Evolutionary conservation across 23 tunicate genomes (phyloP), one percentile per base, ranked within the genome.

Genomic region (Halocynthia aurantium): DNA sequence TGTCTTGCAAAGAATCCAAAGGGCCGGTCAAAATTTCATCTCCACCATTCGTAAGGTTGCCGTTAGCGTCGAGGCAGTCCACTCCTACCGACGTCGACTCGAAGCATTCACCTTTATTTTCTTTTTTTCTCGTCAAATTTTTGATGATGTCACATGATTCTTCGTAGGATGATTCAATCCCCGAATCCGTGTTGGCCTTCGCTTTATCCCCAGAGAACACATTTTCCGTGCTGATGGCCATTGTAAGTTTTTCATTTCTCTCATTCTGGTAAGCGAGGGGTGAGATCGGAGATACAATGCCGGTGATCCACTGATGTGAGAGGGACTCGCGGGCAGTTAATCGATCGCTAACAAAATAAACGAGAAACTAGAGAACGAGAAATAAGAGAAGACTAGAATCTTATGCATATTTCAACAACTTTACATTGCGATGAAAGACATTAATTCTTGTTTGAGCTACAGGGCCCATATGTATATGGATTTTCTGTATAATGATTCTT

Each of bases 271-370:
- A 20, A 8, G 13, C 19, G 9, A 74, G 19, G 13, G 78, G 63
- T 22, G 12, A 15, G 18, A 54, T 64, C 8, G 78, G 78, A 19
- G 78, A 74, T 56, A 49, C 17, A 11, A 53, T 55, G 9, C 78
- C 78, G 22, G 78, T 74, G 63, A 74, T 74, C 78, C 78, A 74
- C n/a, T 62, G 62, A 18, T 74, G 78, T 44, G 50, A 9, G 10
- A 74, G n/a, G 15, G 78, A 62, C 18, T 74, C 60, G 17, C 5
- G 12, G 13, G 78, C 78, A 2, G 78, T 53, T n/a, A 53, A 5
- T 19, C 78, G 78, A 18, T 74, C 78, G 56, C 78, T 74, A 64
- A n/a, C n/a, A n/a, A 8, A 74, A 54, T n/a, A 51, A 20, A 72
- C 10, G n/a, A n/a, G n/a, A n/a, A n/a, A n/a, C n/a, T n/a, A n/a